Evolutionary conservation across 64 coral and sea anemone genomes (phyloP), one percentile per base, ranked within the genome.

Genomic region (Cladopsammia gracilis): DNA sequence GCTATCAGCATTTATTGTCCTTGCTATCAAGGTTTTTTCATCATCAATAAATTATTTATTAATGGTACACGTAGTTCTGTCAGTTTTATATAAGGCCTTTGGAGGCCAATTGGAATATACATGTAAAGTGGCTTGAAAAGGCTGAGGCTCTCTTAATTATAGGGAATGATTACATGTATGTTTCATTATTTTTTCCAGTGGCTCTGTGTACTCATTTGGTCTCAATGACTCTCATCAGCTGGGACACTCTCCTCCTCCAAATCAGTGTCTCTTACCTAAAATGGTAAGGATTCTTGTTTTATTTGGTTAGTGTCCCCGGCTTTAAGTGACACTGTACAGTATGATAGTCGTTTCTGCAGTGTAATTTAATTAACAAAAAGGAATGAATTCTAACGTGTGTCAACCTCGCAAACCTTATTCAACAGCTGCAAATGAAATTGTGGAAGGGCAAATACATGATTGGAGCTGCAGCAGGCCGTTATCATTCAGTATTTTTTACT

Each of bases 131-230:
- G 34, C 34, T 34, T 34, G 34, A 34, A 34, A 34, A 34, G 34
- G 34, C 34, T 34, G 34, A 34, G 34, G 34, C 34, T n/a, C 34
- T 34, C 34, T 34, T 34, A n/a, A n/a, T n/a, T n/a, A 57, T 57
- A 10, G 13, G 54, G 5, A 69, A 25, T n/a, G 7, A 9, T 69
- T 22, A 23, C 7, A 22, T 19, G 20, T 69, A 22, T 69, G 23
- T 69, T 46, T 75, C 10, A 54, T 20, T 62, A 83, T 62, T 25
- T 56, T 12, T 77, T 90, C 24, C 53, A 98, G 97, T 78, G 90
- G 90, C n/a, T 77, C 88, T 48, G 90, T 98, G 66, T 98, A 93
- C 74, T 93, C 90, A 10, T 98, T 98, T 98, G 97, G 97, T 18
- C 44, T 93, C 26, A 98, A 98, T 73, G 88, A 96, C 25, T 82